Base-by-base conservation (phyloP, 2,797 vertebrate species). In the Benthosema pterotum region DNA sequence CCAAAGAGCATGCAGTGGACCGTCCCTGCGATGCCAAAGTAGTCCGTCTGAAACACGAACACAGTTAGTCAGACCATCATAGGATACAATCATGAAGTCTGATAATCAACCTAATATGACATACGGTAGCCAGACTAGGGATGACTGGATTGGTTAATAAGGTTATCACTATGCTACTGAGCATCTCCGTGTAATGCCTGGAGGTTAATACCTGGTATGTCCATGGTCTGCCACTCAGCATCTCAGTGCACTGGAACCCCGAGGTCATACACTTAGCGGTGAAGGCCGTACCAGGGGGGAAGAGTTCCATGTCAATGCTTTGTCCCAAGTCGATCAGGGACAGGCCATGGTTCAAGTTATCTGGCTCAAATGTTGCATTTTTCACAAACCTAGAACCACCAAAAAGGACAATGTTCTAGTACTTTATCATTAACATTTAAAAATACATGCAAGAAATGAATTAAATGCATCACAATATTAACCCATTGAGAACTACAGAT, bases 1-100 rank as follows among this genome's bases (percentile, higher is more conserved):
- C 97, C 97, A 0, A 98, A 97, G 53, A 99, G 88, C 94, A 99
- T 84, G 77, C 96, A 99, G 91, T 95, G 89, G 1, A 97, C 88
- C 0, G 96, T 98, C 15, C 93, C 97, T 0, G 96, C 96, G 0
- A 98, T 77, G 0, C 97, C 97, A 17, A 95, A 99, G 75, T 94
- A 97, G 79, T 99, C 97, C 0, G 96, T 92, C 97, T 99, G 45
- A 46, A 78, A 17, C 61, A 66, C 64, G 78, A 7, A 50, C 46
- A 63, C 12, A 43, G 8, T 38, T 9, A 38, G 32, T 38, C 59
- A 58, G 28, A 25, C 28, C 25, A 43, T 52, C 52, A n/a, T 16
- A 11, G 9, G 22, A 6, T 17, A 28, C 48, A 13, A 15, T 38
- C 28, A 32, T 32, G 5, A 32, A 32, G 28, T 32, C 1, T 1